A percentile compares a stretch with the other conserved stretches of the same genome.
Evolutionary conservation across 2,113 vertebrate genomes (phyloP).

Genomic region (Phyllostomus discolor): DNA sequence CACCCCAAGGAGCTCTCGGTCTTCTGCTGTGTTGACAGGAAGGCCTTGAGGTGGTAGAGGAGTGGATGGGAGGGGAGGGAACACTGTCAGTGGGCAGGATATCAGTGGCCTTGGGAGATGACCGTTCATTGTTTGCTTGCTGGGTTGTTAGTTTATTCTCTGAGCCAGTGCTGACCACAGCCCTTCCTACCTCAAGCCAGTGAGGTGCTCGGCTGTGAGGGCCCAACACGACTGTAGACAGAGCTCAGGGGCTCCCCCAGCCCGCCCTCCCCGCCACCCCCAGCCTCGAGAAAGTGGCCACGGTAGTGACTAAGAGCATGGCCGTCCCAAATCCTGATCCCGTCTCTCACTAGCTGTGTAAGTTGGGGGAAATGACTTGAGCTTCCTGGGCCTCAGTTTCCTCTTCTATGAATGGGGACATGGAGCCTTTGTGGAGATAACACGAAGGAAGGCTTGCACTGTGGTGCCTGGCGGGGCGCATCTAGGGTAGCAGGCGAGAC

Average conservation of each 20-base stretch:
- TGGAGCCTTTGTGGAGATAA: neutral
- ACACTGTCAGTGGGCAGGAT: neutral
- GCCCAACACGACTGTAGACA: neutral
- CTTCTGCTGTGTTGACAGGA: constrained; percentile 24
- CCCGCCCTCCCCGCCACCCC: neutral
- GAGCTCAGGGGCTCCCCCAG: neutral
- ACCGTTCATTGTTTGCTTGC: neutral
- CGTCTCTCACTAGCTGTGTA: neutral
- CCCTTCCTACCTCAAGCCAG: neutral
- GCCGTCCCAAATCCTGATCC: neutral
- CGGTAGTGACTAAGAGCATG: neutral
- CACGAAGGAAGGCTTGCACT: neutral
- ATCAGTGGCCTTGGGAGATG: neutral
- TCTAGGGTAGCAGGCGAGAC: neutral
- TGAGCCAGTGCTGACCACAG: neutral
- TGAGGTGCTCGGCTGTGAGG: neutral
- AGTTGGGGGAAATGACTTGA: neutral
- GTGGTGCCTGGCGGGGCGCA: neutral
- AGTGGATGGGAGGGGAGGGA: neutral
- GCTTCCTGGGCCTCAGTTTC: neutral
- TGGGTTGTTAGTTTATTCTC: neutral
- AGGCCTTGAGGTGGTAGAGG: constrained; percentile 33
- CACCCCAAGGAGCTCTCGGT: constrained; percentile 37
- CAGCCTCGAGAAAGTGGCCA: neutral
- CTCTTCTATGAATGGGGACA: neutral